Evolutionary conservation across 2,797 vertebrate genomes (phyloP), one percentile per base, ranked within the genome.

Genomic region (Xenopus petersii): DNA sequence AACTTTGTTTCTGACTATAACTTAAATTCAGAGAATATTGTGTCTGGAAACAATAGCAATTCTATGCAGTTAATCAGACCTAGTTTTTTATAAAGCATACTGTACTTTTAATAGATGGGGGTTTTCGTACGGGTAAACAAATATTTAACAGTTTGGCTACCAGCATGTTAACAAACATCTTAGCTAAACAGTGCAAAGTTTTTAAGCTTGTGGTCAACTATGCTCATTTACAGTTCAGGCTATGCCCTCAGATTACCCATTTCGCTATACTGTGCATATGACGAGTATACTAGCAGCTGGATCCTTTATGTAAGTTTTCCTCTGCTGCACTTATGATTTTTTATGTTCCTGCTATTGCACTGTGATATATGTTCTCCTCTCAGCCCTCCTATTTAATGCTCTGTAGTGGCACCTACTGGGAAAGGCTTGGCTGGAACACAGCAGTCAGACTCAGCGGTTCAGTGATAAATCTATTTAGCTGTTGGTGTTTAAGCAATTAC

Each of bases 381-480:
- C 12, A 55, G 60, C 60, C 77, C 83, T 81, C 70, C 81, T 81
- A 84, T 84, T 86, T 77, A 80, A 80, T 72, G 77, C 80, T 81
- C 81, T 69, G 73, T 74, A 75, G 82, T 83, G 83, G 82, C 81
- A 81, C 82, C 84, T 84, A 84, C 82, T 77, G 82, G 82, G 85
- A 86, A 81, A 83, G 79, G 46, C 62, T 72, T 64, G 80, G 67
- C 70, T 2, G 8, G 82, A 89, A 83, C 75, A 79, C 69, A 79
- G 54, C 84, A 86, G 82, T 67, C 70, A 51, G 74, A 77, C 63
- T 84, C 84, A 81, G 83, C 81, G 82, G 79, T 74, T 83, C 64
- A 82, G 73, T 81, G 83, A 87, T 84, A 85, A 84, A 87, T 84
- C 81, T 85, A 80, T 83, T 81, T 77, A 82, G 82, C 82, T 86